Evolutionary conservation across 1,140 invertebrate genomes (phyloP), one percentile per base, ranked within the genome.

Genomic region (Brachionus rotundiformis): DNA sequence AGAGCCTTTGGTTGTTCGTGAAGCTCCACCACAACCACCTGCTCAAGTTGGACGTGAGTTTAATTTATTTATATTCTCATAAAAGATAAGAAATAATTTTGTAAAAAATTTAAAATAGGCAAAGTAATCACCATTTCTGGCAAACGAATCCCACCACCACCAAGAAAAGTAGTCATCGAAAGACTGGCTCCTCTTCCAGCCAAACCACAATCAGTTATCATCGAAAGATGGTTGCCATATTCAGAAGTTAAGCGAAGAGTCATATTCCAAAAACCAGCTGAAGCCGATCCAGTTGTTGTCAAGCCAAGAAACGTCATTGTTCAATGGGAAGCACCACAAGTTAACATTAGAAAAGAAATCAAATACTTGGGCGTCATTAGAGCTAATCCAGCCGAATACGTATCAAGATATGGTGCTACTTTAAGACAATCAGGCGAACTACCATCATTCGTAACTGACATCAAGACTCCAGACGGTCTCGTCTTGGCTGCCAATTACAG

Each of bases 151-250:
- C 81, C 81, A 73, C 81, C 81, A 41, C 65, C 81, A 73, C 81
- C 81, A 73, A 33, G 81, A 49, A 47, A 59, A 82, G 63, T 82
- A 36, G 44, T 82, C n/a, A 75, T 82, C 73, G 81, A 82, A 63
- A 61, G 81, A 47, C 59, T 82, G n/a, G 59, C 81, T 61, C 36
- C 63, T 23, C 65, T 82, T 16, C 81, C 81, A 73, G 39, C 81
- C 27, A 82, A 82, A 63, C 81, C 81, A 73, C 63, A 63, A 39
- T 47, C 59, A 71, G 47, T 81, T 13, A 63, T 68, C 33, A 33
- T 81, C 25, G 79, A 81, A 71, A 47, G 79, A 44, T 81, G 79
- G 79, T 27, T 73, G 23, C 81, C 81, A 73, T 82, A 82, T 23
- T 13, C 23, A n/a, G 11, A 82, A 75, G 41, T 27, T 25, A 82